Conservation (phyloP, 2,797 vertebrate genomes). For the Intellagama lesueurii region DNA sequence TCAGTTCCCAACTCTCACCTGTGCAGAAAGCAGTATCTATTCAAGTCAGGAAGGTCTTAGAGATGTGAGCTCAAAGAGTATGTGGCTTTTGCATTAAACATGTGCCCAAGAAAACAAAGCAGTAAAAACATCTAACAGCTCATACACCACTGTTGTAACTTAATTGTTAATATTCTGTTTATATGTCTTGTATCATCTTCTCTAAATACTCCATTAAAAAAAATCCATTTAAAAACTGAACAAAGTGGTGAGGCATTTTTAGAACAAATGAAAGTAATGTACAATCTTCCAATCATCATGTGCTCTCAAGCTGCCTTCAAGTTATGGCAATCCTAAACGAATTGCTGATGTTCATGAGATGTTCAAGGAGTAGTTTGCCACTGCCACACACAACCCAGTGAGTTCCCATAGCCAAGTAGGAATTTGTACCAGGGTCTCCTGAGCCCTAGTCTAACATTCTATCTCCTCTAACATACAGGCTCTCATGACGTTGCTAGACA, state of each 20-base stretch:
- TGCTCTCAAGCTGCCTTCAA: too few species aligned
- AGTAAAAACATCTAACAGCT: background rate
- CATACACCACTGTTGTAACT: background rate
- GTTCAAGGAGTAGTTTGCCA: too few species aligned
- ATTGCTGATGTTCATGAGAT: too few species aligned
- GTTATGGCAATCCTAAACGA: too few species aligned
- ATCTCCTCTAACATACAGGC: too few species aligned
- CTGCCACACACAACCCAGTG: too few species aligned
- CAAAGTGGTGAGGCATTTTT: too few species aligned
- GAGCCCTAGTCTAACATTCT: too few species aligned
- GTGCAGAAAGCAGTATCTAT: background rate
- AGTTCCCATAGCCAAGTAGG: too few species aligned
- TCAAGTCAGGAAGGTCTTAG: background rate
- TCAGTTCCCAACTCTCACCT: background rate
- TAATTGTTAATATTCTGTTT: background rate
- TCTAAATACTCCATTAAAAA: background rate
- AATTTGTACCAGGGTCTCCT: too few species aligned
- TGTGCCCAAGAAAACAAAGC: background rate
- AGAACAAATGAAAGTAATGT: background rate
- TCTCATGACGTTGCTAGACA: background rate
- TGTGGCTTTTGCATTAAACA: background rate
- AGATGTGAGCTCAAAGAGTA: background rate
- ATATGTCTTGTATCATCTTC: conserved; percentile 21
- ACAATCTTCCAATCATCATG: background rate
- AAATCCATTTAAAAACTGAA: background rate